Base-by-base conservation (phyloP, 2,888 invertebrate species). In the Idaea dimidiata region DNA sequence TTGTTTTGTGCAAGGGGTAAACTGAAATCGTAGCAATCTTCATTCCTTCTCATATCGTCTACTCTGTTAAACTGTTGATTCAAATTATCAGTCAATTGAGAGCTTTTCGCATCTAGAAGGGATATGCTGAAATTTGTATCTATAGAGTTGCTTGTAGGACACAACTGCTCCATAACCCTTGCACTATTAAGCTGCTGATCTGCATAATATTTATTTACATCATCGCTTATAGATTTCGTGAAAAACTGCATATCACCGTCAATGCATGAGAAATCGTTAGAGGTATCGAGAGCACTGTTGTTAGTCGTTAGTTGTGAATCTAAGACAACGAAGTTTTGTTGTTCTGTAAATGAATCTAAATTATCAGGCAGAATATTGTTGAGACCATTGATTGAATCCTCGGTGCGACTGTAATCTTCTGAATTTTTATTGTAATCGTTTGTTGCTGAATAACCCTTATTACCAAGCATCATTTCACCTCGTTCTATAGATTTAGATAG, bases 191-290 rank as follows among this genome's bases (percentile, higher is more conserved):
- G 68, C 59, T 87, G 89, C 63, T 88, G 89, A 62, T 91, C 91
- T 71, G 88, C 86, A 62, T 92, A 92, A 78, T 88, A 92, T 70
- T 91, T 91, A 68, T 91, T 91, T 0, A 92, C 91, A 60, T 92
- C 92, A 61, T 92, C 91, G 62, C 89, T 91, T 88, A 92, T 89
- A 33, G 91, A 88, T 73, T 91, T 91, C 0, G 91, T 91, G 55
- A 91, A 91, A 68, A 87, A 92, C 66, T 91, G 91, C 91, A 91
- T 89, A 61, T 92, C 92, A 24, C 87, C 89, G 65, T 91, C 92
- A 54, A 92, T 91, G 62, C 90, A 88, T 0, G 91, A 87, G 69
- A 92, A 90, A 67, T 92, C 92, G 66, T 87, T 83, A 33, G 84
- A 72, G 61, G 80, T 85, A 68, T 88, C 87, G 63, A 90, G 82